Percentiles rank a stretch among this genome's conserved stretches.
Conservation (phyloP, 2,888 invertebrate species). For the Drosophila ochracea region DNA sequence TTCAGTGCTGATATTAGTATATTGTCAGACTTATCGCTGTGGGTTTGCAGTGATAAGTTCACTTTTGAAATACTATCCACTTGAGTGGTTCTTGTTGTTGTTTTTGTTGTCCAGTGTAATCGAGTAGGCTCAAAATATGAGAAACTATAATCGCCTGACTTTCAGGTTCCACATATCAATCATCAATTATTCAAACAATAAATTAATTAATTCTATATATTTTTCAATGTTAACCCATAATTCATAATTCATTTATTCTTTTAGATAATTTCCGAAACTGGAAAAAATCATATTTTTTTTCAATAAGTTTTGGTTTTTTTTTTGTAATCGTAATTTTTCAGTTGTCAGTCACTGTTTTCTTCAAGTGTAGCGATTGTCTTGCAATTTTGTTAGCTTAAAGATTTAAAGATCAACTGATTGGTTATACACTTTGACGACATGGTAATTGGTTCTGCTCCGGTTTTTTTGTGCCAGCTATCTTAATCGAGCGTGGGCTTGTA, state of each 20-base stretch:
- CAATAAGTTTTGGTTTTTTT: neutral
- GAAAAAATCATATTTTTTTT: rapidly evolving
- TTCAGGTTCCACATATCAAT: neutral
- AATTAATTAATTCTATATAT: neutral
- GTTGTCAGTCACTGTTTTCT: neutral
- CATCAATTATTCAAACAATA: neutral
- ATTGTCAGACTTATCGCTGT: constrained; percentile 20
- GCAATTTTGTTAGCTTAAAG: constrained; percentile 3
- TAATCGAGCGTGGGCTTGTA: constrained; percentile 50
- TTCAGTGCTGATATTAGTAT: constrained; percentile 21
- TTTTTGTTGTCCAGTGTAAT: constrained; percentile 1
- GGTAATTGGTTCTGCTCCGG: constrained; percentile 40
- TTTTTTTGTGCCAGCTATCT: constrained; percentile 11
- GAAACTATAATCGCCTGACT: neutral
- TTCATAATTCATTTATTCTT: neutral
- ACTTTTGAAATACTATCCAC: constrained; percentile 16
- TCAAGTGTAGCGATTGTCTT: constrained; percentile 5
- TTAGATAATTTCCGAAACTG: too few species aligned
- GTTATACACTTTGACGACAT: constrained; percentile 27
- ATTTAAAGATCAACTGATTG: constrained; percentile 40
- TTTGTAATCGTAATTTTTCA: rapidly evolving
- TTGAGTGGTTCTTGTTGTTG: neutral
- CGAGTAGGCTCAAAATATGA: neutral
- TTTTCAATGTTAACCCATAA: neutral
- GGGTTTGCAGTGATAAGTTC: constrained; percentile 25